Percentiles rank a stretch among this genome's conserved stretches.
phyloP scores from a whole-genome alignment of 2,113 vertebrate genomes.

The Grallaria varia region DNA sequence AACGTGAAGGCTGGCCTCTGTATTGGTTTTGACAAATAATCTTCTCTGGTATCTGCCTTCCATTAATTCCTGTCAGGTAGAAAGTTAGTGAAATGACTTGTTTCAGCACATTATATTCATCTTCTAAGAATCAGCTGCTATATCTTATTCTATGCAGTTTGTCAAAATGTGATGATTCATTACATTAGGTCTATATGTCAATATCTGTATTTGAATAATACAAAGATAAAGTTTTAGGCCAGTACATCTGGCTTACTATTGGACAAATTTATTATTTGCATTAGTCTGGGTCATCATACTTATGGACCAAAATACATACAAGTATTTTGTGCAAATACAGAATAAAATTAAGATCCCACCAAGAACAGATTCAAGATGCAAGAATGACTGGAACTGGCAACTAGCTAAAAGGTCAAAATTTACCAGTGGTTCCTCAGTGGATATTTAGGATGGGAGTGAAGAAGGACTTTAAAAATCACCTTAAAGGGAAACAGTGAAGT shows the following conservation, averaged over 20 bases:
- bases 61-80: slow-evolving; percentile 2
- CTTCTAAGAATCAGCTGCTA: not conserved
- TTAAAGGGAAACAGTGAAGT: not conserved
- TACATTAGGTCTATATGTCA: slow-evolving; percentile 2
- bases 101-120: slow-evolving; percentile 9
- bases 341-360: not conserved
- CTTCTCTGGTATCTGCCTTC: not conserved
- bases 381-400: not conserved
- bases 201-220: slow-evolving; percentile 8
- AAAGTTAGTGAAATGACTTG: not conserved
- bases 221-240: slow-evolving; percentile 1
- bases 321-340: not conserved
- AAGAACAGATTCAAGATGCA: not conserved
- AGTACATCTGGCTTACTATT: not conserved
- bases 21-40: not conserved
- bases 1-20: not conserved
- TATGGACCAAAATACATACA: not conserved
- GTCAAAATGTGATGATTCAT: slow-evolving; percentile 27
- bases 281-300: not conserved
- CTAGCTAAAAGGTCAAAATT: not conserved
- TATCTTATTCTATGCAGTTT: slow-evolving; percentile 6
- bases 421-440: not conserved
- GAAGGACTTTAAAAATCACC: not conserved
- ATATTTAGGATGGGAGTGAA: not conserved
- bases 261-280: not conserved